Evolutionary conservation across 1,140 invertebrate species (phyloP).

Genomic region (Battus philenor): DNA sequence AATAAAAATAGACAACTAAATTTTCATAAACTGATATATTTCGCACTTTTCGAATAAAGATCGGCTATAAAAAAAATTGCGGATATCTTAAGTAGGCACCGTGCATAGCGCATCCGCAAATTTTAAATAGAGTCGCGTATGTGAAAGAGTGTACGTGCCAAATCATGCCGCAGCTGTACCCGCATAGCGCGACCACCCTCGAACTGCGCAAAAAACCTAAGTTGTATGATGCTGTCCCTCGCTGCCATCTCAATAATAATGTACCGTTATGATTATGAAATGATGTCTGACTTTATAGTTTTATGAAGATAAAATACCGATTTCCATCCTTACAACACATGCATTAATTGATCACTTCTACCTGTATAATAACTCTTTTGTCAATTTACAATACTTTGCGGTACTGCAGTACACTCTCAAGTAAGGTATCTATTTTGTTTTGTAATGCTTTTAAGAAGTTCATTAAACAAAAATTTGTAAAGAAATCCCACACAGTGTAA

Average conservation of each 20-base stretch:
- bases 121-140: slow-evolving; percentile 34
- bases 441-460: no score
- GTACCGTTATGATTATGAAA: slow-evolving; percentile 11
- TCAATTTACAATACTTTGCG: no score
- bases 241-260: slow-evolving; percentile 15
- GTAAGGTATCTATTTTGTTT: no score
- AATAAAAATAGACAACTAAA: no score
- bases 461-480: no score
- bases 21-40: no score
- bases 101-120: slow-evolving; percentile 38
- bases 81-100: slow-evolving; percentile 31
- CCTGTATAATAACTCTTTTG: no score
- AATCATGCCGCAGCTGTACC: slow-evolving; percentile 50
- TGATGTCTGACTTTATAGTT: slow-evolving; percentile 4
- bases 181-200: slow-evolving; percentile 63
- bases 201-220: slow-evolving; percentile 36
- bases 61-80: slow-evolving; percentile 18
- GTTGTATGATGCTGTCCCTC: slow-evolving; percentile 12
- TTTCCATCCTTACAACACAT: no score
- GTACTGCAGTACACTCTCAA: no score
- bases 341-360: no score
- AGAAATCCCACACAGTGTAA: no score
- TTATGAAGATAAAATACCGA: no score
- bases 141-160: slow-evolving; percentile 28
- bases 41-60: neutral